These are phyloP conservation scores for Drosophila murphyi DNA, from an alignment of 1,140 invertebrate species.

Conservation along the genomic window DNA sequence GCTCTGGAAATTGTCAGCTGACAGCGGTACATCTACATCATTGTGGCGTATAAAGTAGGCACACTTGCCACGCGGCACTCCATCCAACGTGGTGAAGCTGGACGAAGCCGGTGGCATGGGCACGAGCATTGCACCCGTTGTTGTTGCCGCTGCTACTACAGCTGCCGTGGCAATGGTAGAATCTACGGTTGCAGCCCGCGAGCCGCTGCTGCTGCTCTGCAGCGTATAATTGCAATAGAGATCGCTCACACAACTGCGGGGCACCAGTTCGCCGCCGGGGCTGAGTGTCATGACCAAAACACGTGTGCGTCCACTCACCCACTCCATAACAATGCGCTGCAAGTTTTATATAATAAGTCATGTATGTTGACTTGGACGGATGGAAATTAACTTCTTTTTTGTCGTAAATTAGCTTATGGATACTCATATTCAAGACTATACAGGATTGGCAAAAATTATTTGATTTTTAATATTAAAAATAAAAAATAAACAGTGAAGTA, in stretches of 20 bases:
- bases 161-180: constrained; percentile 52
- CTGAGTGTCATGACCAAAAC: constrained; percentile 86
- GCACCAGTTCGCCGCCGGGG: constrained; percentile 84
- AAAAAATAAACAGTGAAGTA: no score
- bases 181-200: constrained; percentile 83
- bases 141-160: constrained; percentile 56
- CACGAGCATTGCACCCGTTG: constrained; percentile 60
- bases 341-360: not conserved
- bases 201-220: constrained; percentile 65
- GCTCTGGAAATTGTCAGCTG: constrained; percentile 86
- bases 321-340: constrained; percentile 85
- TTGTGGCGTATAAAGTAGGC: constrained; percentile 89
- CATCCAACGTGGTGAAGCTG: constrained; percentile 77
- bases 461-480: no score
- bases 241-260: constrained; percentile 67
- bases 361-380: not conserved
- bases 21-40: constrained; percentile 84
- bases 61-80: constrained; percentile 86
- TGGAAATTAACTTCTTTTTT: no score
- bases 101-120: constrained; percentile 71
- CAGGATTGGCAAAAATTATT: no score
- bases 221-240: constrained; percentile 67
- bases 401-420: no score
- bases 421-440: no score
- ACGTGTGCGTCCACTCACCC: constrained; percentile 86